A percentile compares a stretch with the other conserved stretches of the same genome.
Conservation (phyloP, 2,797 vertebrate genomes). For the Erpetoichthys calabaricus region DNA sequence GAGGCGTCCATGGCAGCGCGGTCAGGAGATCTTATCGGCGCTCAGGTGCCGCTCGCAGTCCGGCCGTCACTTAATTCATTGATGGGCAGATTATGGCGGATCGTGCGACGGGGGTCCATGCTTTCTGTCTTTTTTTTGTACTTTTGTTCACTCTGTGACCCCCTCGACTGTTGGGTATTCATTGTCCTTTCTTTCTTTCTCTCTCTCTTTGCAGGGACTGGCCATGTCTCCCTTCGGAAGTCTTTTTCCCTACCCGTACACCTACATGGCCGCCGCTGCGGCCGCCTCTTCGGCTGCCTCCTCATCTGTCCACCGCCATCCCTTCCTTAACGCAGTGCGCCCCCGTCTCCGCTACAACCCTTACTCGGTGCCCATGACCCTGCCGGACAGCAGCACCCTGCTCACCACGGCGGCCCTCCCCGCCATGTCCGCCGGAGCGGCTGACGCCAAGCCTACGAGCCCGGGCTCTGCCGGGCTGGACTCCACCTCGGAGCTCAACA, state of each 20-base stretch:
- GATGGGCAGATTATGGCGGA: too few species aligned
- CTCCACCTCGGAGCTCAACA: constrained; percentile 83
- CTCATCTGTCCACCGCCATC: constrained; percentile 78
- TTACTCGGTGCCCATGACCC: constrained; percentile 72
- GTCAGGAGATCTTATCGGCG: too few species aligned
- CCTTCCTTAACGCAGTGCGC: constrained; percentile 78
- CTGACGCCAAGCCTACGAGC: constrained; percentile 65
- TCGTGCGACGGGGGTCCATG: too few species aligned
- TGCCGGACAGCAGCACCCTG: constrained; percentile 72
- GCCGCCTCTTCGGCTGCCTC: constrained; percentile 62
- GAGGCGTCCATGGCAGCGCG: too few species aligned
- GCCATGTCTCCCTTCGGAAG: constrained; percentile 91
- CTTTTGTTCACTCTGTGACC: too few species aligned
- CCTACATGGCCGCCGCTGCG: constrained; percentile 87
- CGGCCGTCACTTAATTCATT: too few species aligned
- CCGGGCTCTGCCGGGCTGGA: constrained; percentile 68
- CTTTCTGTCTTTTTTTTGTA: too few species aligned
- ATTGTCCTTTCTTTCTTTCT: background rate
- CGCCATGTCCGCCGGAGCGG: constrained; percentile 42
- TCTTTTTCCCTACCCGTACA: constrained; percentile 89
- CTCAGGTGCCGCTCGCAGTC: too few species aligned
- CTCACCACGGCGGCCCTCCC: constrained; percentile 62
- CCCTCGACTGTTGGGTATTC: too few species aligned
- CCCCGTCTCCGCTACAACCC: constrained; percentile 90
- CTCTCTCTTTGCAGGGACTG: constrained; percentile 59